phyloP scores from a whole-genome alignment of 1,140 invertebrate species.

The Calliphora vicina region DNA sequence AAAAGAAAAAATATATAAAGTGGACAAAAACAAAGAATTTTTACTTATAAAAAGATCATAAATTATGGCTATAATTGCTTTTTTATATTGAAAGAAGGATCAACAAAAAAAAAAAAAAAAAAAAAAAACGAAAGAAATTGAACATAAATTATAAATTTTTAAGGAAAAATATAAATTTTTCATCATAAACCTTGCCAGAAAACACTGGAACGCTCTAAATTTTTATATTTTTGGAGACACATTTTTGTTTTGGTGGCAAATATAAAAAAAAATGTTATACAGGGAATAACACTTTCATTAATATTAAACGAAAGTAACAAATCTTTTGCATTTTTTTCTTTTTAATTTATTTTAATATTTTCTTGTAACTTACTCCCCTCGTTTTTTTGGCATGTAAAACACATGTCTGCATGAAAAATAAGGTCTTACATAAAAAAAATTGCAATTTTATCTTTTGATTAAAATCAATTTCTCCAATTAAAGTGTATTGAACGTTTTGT shows the following conservation, averaged over 20 bases:
- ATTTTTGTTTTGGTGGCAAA: neutral
- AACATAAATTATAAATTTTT: slow-evolving; percentile 17
- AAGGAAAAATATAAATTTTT: neutral
- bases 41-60: neutral
- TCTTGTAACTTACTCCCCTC: neutral
- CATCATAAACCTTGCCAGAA: neutral
- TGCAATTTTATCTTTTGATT: neutral
- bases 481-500: neutral
- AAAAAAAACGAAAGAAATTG: neutral
- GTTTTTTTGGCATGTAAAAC: too few species aligned
- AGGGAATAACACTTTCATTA: neutral
- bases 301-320: neutral
- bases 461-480: slow-evolving; percentile 17
- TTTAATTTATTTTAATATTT: neutral
- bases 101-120: too few species aligned
- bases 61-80: neutral
- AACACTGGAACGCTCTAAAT: neutral
- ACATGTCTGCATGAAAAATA: neutral
- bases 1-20: neutral
- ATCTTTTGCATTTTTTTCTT: neutral
- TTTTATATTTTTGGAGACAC: neutral
- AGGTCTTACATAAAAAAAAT: neutral
- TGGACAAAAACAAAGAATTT: neutral
- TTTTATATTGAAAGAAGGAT: neutral
- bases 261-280: too few species aligned